Conservation (phyloP, 1,140 invertebrate genomes). For the Drosophila watanabei region DNA sequence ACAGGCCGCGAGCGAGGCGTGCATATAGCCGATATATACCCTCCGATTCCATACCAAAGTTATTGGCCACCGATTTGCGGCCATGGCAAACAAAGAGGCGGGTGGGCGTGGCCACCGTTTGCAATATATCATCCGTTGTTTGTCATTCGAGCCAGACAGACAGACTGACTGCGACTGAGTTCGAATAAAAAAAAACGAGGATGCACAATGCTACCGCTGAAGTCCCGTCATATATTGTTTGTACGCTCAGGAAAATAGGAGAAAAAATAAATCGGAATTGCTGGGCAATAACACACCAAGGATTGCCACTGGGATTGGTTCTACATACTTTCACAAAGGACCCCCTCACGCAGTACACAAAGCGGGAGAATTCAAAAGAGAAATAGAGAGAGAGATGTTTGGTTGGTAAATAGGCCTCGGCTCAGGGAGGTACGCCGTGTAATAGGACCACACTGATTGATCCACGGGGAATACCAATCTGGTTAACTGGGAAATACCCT, state of each 20-base stretch:
- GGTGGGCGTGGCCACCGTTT: conserved; percentile 54
- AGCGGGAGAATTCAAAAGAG: conserved; percentile 58
- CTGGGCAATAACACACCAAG: conserved; percentile 51
- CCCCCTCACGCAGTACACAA: conserved; percentile 56
- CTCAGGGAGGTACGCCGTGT: not conserved
- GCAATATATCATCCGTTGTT: conserved; percentile 74
- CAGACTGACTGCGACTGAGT: conserved; percentile 2
- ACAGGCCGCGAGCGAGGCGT: conserved; percentile 27
- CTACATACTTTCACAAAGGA: conserved; percentile 53
- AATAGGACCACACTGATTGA: conserved; percentile 21
- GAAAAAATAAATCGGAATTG: conserved; percentile 29
- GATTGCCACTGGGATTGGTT: conserved; percentile 4
- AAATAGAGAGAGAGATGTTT: conserved; percentile 49
- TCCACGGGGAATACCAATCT: not conserved
- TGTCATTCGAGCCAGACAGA: conserved; percentile 46
- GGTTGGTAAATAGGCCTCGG: conserved; percentile 50
- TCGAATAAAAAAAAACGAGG: conserved; percentile 15
- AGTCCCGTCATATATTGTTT: conserved; percentile 72
- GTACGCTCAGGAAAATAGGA: conserved; percentile 25
- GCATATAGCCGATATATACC: not conserved
- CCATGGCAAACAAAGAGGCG: conserved; percentile 67
- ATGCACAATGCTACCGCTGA: conserved; percentile 59
- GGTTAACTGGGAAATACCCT: not conserved
- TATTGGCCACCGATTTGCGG: conserved; percentile 80
- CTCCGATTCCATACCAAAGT: conserved; percentile 23